A percentile compares a stretch with the other conserved stretches of the same genome.
These are phyloP conservation scores for Pemphredon lugubris DNA, from an alignment of 2,888 invertebrate species.

Conservation along the genomic window DNA sequence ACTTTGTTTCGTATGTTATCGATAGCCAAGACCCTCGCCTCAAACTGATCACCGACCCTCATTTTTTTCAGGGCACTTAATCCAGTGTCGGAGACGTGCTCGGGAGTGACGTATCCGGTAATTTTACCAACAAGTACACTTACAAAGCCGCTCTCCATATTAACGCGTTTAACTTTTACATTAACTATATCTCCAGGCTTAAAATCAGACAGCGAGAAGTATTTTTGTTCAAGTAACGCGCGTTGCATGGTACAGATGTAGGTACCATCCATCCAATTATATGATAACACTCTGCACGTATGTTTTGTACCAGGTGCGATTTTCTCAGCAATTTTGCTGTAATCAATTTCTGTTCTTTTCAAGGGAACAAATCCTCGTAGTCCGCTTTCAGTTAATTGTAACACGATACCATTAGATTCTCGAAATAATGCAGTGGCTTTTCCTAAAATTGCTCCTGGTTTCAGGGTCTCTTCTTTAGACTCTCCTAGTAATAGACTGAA, in stretches of 20 bases:
- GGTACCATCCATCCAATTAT: slow-evolving; percentile 85
- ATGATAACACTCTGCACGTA: slow-evolving; percentile 84
- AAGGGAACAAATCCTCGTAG: slow-evolving; percentile 74
- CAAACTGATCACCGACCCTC: slow-evolving; percentile 83
- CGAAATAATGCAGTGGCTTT: slow-evolving; percentile 83
- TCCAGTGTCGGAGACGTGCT: slow-evolving; percentile 68
- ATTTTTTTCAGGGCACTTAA: slow-evolving; percentile 81
- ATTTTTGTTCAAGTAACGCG: slow-evolving; percentile 82
- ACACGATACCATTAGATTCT: slow-evolving; percentile 80
- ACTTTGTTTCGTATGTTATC: slow-evolving; percentile 81
- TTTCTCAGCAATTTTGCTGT: slow-evolving; percentile 79
- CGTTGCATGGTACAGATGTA: slow-evolving; percentile 87
- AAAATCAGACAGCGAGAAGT: slow-evolving; percentile 80
- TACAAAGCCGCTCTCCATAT: slow-evolving; percentile 62
- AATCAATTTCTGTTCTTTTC: slow-evolving; percentile 69
- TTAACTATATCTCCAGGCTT: slow-evolving; percentile 68
- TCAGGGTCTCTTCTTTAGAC: slow-evolving; percentile 76
- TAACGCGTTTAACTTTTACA: slow-evolving; percentile 68
- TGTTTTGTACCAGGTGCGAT: slow-evolving; percentile 82
- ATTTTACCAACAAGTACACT: slow-evolving; percentile 67
- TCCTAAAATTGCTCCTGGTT: slow-evolving; percentile 84
- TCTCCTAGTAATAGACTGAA: slow-evolving; percentile 82
- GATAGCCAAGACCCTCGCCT: slow-evolving; percentile 84
- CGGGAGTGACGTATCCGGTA: slow-evolving; percentile 68
- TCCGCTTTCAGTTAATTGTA: slow-evolving; percentile 66